Percentiles rank a stretch among this genome's conserved stretches.
phyloP scores from a whole-genome alignment of 2,888 invertebrate species.

The Caenorhabditis zanzibari region DNA sequence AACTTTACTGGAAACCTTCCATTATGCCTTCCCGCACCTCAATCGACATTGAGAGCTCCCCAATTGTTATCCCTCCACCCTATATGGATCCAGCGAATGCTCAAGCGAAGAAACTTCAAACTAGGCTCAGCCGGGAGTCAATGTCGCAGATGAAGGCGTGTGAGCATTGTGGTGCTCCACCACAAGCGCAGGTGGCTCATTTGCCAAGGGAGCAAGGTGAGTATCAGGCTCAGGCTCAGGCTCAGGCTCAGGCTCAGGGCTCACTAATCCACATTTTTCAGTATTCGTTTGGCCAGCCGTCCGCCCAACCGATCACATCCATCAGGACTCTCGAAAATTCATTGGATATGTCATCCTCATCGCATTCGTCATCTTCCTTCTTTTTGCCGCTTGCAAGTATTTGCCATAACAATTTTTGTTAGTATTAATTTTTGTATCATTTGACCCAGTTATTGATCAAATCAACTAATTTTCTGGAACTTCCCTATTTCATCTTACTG shows the following conservation, averaged over 20 bases:
- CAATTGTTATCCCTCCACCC: constrained; percentile 63
- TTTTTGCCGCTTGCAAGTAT: constrained; percentile 71
- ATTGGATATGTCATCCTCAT: constrained; percentile 72
- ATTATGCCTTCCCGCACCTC: neutral
- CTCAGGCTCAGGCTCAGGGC: no score
- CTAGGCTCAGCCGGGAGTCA: constrained; percentile 37
- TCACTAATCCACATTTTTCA: constrained; percentile 17
- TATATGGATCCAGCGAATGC: constrained; percentile 68
- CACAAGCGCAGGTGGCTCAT: constrained; percentile 37
- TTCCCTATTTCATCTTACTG: no score
- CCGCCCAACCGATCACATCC: constrained; percentile 68
- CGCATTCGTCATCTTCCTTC: constrained; percentile 70
- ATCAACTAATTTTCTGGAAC: no score
- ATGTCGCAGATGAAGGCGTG: constrained; percentile 36
- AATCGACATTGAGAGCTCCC: neutral
- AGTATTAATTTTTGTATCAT: no score
- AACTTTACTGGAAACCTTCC: neutral
- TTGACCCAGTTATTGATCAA: no score
- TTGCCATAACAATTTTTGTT: constrained; percentile 51
- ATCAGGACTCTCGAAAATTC: constrained; percentile 66
- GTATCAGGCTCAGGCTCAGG: neutral
- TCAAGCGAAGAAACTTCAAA: constrained; percentile 51
- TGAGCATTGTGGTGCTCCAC: constrained; percentile 51
- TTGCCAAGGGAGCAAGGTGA: constrained; percentile 49
- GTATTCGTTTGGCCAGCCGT: constrained; percentile 72